A percentile compares a stretch with the other conserved stretches of the same genome.
phyloP scores from a whole-genome alignment of 2,888 invertebrate species.

The Chesias legatella region DNA sequence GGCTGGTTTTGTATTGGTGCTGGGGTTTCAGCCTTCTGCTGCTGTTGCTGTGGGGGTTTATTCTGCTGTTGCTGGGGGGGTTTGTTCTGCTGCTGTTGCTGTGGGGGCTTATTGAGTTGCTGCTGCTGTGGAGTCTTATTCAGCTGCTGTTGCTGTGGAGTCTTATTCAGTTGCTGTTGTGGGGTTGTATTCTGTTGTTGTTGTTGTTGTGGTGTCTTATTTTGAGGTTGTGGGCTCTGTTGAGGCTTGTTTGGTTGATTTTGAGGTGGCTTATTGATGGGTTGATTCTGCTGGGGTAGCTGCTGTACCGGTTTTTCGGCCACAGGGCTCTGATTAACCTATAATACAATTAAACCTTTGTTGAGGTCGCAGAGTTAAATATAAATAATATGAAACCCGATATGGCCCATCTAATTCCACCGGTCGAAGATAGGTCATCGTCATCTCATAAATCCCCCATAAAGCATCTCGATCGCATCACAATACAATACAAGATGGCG shows the following conservation, averaged over 20 bases:
- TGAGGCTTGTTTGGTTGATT: slow-evolving; percentile 29
- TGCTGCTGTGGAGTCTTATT: slow-evolving; percentile 33
- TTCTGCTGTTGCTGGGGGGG: slow-evolving; percentile 30
- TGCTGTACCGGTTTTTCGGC: slow-evolving; percentile 31
- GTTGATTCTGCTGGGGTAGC: slow-evolving; percentile 22
- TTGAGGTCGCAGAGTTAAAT: not conserved
- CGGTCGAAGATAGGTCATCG: slow-evolving; percentile 3
- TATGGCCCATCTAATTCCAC: too few species aligned
- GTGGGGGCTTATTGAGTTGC: slow-evolving; percentile 29
- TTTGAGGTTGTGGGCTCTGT: slow-evolving; percentile 13
- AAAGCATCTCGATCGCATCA: slow-evolving; percentile 20
- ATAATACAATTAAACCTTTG: not conserved
- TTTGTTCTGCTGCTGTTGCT: slow-evolving; percentile 30
- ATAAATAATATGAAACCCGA: not conserved
- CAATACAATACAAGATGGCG: slow-evolving; percentile 35
- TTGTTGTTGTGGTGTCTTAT: slow-evolving; percentile 21
- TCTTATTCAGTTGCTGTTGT: slow-evolving; percentile 24
- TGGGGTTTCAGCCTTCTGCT: slow-evolving; percentile 29
- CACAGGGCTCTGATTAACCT: slow-evolving; percentile 28
- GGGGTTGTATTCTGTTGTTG: slow-evolving; percentile 30
- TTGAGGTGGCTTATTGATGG: slow-evolving; percentile 29
- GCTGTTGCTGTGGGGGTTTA: slow-evolving; percentile 4
- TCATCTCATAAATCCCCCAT: slow-evolving; percentile 1
- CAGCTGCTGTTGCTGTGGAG: slow-evolving; percentile 30
- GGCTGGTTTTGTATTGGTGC: slow-evolving; percentile 26